Evolutionary conservation across 2,797 vertebrate genomes (phyloP).

Genomic region (Spinus olivaceus): DNA sequence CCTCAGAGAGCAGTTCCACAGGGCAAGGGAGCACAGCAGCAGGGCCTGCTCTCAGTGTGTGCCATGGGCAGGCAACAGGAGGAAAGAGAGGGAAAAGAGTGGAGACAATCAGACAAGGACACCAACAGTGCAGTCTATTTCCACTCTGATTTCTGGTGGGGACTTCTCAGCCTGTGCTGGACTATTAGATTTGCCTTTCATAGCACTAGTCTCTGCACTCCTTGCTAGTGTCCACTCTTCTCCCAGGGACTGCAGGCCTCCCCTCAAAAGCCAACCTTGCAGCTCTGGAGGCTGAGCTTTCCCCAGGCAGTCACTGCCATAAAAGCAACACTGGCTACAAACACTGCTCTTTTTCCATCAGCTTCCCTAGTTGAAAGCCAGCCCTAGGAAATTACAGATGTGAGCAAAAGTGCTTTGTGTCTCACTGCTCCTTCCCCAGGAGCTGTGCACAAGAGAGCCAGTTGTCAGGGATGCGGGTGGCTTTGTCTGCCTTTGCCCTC

Average conservation of each 20-base stretch:
- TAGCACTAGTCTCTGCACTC: neutral
- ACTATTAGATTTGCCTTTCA: neutral
- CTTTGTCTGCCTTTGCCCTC: slow-evolving; percentile 10
- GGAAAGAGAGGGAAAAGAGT: neutral
- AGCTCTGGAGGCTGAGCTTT: neutral
- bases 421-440: neutral
- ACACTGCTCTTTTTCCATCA: neutral
- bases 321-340: neutral
- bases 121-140: neutral
- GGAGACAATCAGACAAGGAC: neutral
- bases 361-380: neutral
- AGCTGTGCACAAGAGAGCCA: neutral
- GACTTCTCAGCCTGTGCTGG: neutral
- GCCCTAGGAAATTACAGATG: neutral
- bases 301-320: neutral
- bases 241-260: neutral
- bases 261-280: neutral
- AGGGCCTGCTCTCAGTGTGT: rapidly evolving
- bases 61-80: neutral
- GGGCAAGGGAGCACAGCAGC: rapidly evolving
- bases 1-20: neutral
- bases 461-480: neutral
- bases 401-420: neutral
- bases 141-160: neutral
- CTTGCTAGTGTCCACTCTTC: neutral